Conservation (phyloP, 1,140 invertebrate genomes). For the Cyphomyrmex costatus region DNA sequence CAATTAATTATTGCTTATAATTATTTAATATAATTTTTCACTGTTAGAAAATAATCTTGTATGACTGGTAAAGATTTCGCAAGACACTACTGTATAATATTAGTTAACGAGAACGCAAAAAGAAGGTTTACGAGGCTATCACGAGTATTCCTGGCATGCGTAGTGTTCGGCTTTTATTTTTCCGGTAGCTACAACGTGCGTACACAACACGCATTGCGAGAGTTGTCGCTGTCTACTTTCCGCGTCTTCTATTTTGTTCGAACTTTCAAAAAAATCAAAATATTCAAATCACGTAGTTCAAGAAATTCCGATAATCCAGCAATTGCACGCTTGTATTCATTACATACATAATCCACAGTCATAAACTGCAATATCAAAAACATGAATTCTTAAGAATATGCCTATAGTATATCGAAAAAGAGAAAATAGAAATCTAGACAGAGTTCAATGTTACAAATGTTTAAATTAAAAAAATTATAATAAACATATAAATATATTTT, state of each 20-base stretch:
- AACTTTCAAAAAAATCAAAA: constrained; percentile 23
- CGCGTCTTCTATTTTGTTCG: constrained; percentile 14
- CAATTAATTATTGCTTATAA: background rate
- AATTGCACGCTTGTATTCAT: background rate
- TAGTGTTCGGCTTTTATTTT: constrained; percentile 46
- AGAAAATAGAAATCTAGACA: constrained; percentile 14
- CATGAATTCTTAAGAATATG: background rate
- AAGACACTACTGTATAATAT: background rate
- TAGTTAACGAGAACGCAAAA: constrained; percentile 5
- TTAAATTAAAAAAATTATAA: background rate
- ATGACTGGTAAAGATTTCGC: background rate
- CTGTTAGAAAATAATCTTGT: background rate
- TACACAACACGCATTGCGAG: background rate
- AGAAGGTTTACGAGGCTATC: constrained; percentile 22
- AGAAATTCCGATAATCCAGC: constrained; percentile 26
- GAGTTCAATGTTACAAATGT: background rate
- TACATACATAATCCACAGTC: background rate
- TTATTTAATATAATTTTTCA: background rate
- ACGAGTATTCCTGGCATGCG: constrained; percentile 43
- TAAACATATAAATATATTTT: background rate
- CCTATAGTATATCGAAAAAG: background rate
- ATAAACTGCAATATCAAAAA: background rate
- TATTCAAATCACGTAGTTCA: constrained; percentile 18
- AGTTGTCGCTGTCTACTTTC: constrained; percentile 16
- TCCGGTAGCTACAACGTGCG: constrained; percentile 8